These are phyloP conservation scores for Parapsyche elsis DNA, from an alignment of 1,140 invertebrate genomes.

Conservation along the genomic window DNA sequence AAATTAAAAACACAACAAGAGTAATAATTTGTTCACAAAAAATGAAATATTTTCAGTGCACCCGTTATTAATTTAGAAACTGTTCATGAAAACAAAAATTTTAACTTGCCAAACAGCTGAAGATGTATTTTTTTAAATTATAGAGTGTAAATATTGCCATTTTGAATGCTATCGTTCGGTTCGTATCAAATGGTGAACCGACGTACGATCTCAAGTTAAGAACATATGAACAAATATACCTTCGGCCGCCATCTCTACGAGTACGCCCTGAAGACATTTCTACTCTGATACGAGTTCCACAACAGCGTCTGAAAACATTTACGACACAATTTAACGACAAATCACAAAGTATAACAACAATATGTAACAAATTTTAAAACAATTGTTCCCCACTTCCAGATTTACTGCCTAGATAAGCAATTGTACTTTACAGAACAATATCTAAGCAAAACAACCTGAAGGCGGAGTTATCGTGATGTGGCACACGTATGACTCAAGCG, in stretches of 20 bases:
- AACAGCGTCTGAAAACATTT: constrained; percentile 75
- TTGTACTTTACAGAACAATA: background rate
- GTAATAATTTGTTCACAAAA: too few relatives aligned
- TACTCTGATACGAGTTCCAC: constrained; percentile 84
- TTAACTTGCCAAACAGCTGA: too few relatives aligned
- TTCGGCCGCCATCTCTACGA: constrained; percentile 66
- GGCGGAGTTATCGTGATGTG: constrained; percentile 51
- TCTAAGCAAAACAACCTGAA: constrained; percentile 22
- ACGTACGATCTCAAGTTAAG: background rate
- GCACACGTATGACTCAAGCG: constrained; percentile 56
- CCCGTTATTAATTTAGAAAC: too few relatives aligned
- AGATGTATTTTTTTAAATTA: too few relatives aligned
- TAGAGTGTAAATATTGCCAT: too few relatives aligned
- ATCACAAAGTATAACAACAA: background rate
- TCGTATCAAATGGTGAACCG: background rate
- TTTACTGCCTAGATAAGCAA: background rate
- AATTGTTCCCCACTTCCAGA: constrained; percentile 24
- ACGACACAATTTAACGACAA: background rate
- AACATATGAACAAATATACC: constrained; percentile 26
- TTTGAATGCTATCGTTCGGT: background rate
- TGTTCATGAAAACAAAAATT: too few relatives aligned
- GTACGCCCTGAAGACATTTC: constrained; percentile 90
- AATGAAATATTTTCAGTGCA: too few relatives aligned
- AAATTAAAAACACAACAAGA: too few relatives aligned
- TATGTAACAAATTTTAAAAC: background rate